Conservation (phyloP, 2,888 invertebrate species). For the Cerceris rybyensis region DNA sequence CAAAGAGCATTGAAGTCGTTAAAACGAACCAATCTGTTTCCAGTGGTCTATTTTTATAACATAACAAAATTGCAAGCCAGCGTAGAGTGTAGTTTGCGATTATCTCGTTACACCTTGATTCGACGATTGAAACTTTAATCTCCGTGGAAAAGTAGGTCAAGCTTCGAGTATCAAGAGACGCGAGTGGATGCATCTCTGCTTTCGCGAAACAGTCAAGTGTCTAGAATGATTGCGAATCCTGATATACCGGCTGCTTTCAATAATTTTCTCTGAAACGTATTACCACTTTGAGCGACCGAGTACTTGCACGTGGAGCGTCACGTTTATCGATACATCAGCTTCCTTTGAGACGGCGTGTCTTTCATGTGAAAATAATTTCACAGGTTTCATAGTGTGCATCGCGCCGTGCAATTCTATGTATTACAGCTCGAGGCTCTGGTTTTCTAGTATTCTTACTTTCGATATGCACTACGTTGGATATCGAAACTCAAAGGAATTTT, state of each 20-base stretch:
- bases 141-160: conserved; percentile 52
- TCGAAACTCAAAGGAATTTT: no score
- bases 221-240: conserved; percentile 42
- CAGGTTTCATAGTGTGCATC: no score
- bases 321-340: no score
- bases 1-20: no score
- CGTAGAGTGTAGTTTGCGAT: not conserved
- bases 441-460: no score
- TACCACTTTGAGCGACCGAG: not conserved
- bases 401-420: no score
- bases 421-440: no score
- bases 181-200: conserved; percentile 46
- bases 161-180: conserved; percentile 30
- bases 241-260: conserved; percentile 41
- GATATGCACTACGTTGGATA: no score
- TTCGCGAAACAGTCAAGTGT: conserved; percentile 37
- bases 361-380: no score
- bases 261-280: conserved; percentile 5
- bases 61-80: not conserved
- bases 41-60: not conserved
- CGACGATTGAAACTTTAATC: conserved; percentile 55
- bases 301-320: not conserved
- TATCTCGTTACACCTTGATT: conserved; percentile 16
- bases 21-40: no score
- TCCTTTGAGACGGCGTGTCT: no score